Evolutionary conservation across 2,888 invertebrate species (phyloP).

Genomic region (Cheilosia vernalis): DNA sequence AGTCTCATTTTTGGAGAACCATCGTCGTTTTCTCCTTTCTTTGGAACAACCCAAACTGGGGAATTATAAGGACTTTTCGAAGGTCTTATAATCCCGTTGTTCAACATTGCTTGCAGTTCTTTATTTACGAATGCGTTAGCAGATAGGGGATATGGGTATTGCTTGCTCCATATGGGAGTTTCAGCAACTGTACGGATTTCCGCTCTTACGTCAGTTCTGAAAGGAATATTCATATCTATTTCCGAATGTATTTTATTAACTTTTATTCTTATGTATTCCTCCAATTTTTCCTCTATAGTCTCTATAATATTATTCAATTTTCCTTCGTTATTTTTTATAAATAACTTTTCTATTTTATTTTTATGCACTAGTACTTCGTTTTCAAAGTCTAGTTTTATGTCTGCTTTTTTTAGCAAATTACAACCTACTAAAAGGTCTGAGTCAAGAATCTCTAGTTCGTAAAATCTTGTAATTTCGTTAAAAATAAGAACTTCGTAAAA

Average conservation of each 20-base stretch:
- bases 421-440: no score
- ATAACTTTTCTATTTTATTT: no score
- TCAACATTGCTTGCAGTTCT: neutral
- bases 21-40: slow-evolving; percentile 1
- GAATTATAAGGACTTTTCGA: slow-evolving; percentile 8
- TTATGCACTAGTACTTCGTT: no score
- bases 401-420: no score
- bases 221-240: neutral
- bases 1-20: neutral
- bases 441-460: no score
- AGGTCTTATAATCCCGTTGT: neutral
- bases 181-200: slow-evolving; percentile 1
- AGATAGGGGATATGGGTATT: neutral
- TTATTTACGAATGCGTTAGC: neutral
- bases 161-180: slow-evolving; percentile 19
- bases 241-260: neutral
- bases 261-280: neutral
- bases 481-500: neutral
- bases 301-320: no score
- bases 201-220: neutral
- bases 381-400: no score
- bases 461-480: neutral
- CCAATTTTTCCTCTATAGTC: no score
- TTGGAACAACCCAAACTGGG: slow-evolving; percentile 4
- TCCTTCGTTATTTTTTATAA: no score